Evolutionary conservation across 2,888 invertebrate genomes (phyloP).

Genomic region (Hypolimnas misippus): DNA sequence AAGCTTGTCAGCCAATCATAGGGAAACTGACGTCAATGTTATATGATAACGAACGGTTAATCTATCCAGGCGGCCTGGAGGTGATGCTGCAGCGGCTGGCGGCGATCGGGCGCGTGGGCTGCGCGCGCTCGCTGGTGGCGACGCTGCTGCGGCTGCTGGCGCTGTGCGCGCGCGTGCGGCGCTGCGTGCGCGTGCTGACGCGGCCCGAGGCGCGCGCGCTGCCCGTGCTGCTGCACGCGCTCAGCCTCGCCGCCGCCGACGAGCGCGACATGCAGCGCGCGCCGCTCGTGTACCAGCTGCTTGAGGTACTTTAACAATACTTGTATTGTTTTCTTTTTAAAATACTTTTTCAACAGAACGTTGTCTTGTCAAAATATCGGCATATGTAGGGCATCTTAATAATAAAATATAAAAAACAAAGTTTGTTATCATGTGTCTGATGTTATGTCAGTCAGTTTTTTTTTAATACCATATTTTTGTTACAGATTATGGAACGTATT

Average conservation of each 20-base stretch:
- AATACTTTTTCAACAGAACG: too few species aligned
- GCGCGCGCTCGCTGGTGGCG: constrained; percentile 93
- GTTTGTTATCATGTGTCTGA: too few species aligned
- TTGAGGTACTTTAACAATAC: constrained; percentile 85
- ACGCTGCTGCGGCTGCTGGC: constrained; percentile 95
- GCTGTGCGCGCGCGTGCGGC: constrained; percentile 94
- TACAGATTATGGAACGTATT: constrained; percentile 96
- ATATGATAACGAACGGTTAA: too few species aligned
- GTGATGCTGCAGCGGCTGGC: constrained; percentile 94
- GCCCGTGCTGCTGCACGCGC: constrained; percentile 91
- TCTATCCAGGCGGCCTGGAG: constrained; percentile 86
- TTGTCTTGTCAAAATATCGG: too few species aligned
- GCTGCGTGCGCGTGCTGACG: constrained; percentile 94
- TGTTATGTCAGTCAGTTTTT: too few species aligned
- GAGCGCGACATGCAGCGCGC: constrained; percentile 88
- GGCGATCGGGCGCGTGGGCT: constrained; percentile 93
- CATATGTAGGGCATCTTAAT: too few species aligned
- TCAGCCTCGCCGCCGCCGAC: constrained; percentile 86
- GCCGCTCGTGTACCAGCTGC: constrained; percentile 93
- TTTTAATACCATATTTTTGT: constrained; percentile 31
- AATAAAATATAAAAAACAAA: too few species aligned
- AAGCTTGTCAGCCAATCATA: too few species aligned
- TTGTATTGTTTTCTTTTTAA: too few species aligned
- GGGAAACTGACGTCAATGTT: too few species aligned
- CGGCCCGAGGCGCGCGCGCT: constrained; percentile 93